Conservation (phyloP, 2,888 invertebrate species). For the Nowickia ferox region DNA sequence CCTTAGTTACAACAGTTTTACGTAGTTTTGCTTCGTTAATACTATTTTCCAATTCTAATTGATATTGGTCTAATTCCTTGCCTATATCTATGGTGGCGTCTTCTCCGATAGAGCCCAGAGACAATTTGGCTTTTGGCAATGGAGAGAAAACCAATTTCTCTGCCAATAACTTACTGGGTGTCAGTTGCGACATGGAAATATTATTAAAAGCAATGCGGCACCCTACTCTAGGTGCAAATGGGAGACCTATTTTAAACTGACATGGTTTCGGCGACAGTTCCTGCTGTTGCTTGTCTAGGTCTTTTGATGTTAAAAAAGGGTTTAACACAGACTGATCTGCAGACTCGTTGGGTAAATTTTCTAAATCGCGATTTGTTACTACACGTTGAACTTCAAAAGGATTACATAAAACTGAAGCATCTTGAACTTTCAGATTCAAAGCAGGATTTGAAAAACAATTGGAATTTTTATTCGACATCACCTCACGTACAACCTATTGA, state of each 20-base stretch:
- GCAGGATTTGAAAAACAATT: conserved; percentile 81
- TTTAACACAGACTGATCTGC: conserved; percentile 78
- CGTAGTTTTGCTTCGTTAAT: conserved; percentile 82
- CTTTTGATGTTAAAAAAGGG: conserved; percentile 80
- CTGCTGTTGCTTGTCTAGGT: conserved; percentile 73
- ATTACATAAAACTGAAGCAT: conserved; percentile 78
- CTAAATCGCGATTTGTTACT: conserved; percentile 45
- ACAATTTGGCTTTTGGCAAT: conserved; percentile 74
- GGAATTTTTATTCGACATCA: conserved; percentile 41
- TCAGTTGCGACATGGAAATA: conserved; percentile 77
- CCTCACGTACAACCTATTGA: conserved; percentile 76
- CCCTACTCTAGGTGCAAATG: conserved; percentile 81
- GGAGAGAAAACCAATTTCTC: conserved; percentile 82
- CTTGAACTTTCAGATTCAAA: conserved; percentile 80
- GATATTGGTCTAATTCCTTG: conserved; percentile 82
- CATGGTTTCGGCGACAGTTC: conserved; percentile 71
- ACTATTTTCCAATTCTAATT: conserved; percentile 83
- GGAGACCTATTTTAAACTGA: conserved; percentile 79
- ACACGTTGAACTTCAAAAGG: conserved; percentile 81
- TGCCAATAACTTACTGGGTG: conserved; percentile 80
- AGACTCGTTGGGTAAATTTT: conserved; percentile 73
- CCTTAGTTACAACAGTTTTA: conserved; percentile 72
- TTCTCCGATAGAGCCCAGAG: conserved; percentile 80
- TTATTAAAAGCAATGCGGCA: conserved; percentile 82
- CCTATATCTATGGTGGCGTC: conserved; percentile 82